These are phyloP conservation scores for Falco rusticolus DNA, from an alignment of 2,797 vertebrate species.

Conservation along the genomic window DNA sequence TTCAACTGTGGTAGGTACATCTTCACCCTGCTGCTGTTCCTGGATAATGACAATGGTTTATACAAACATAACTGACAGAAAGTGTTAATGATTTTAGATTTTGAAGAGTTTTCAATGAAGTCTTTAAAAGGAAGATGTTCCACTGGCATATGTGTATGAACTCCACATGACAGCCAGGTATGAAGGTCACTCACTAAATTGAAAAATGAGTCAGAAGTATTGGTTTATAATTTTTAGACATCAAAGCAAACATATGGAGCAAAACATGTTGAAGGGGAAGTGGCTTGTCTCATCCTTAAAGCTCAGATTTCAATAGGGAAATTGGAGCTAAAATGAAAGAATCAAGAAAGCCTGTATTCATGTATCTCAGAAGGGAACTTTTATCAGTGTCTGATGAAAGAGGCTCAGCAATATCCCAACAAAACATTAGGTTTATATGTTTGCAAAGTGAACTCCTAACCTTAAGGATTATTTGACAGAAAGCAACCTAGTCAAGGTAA, in stretches of 20 bases:
- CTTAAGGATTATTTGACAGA: background rate
- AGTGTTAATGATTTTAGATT: conserved; percentile 11
- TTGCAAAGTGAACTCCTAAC: background rate
- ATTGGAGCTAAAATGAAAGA: conserved; percentile 15
- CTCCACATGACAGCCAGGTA: background rate
- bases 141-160: background rate
- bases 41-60: background rate
- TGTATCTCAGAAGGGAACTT: background rate
- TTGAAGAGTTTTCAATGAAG: background rate
- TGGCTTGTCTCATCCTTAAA: background rate
- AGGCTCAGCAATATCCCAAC: background rate
- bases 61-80: background rate
- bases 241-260: conserved; percentile 21
- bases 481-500: background rate
- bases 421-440: background rate
- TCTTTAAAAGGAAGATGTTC: background rate
- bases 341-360: background rate
- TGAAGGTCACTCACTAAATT: background rate
- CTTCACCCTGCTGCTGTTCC: background rate
- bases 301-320: conserved; percentile 46
- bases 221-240: background rate
- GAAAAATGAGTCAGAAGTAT: conserved; percentile 11
- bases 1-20: background rate
- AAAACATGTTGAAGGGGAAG: background rate
- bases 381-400: background rate